phyloP scores from a whole-genome alignment of 2,113 vertebrate genomes.

The Hemiprocne comata region DNA sequence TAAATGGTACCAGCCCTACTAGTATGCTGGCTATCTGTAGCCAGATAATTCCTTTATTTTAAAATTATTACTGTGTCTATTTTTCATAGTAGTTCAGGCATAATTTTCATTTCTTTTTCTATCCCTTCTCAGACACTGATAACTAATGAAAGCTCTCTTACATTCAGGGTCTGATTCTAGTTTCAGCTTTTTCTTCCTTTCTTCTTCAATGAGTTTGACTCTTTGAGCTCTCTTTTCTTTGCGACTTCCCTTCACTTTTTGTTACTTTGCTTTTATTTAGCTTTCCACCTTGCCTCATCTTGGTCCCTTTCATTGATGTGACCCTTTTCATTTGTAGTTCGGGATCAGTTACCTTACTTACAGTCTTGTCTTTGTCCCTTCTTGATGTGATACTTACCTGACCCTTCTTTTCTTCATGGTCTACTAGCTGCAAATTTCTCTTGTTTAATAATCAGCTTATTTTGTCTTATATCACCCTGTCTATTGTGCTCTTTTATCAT shows the following conservation, averaged over 20 bases:
- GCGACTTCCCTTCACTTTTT: background rate
- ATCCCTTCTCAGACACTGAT: background rate
- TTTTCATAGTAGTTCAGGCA: constrained; percentile 3
- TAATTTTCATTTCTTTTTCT: constrained; percentile 40
- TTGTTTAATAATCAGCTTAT: background rate
- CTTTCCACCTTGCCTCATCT: constrained; percentile 7
- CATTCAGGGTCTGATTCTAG: background rate
- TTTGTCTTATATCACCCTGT: background rate
- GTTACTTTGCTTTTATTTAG: constrained; percentile 19
- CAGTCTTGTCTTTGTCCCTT: background rate
- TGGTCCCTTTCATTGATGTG: background rate
- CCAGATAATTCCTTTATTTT: background rate
- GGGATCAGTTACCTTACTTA: constrained; percentile 14
- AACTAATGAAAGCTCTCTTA: background rate
- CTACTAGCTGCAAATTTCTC: background rate
- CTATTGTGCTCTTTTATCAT: background rate
- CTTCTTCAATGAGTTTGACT: background rate
- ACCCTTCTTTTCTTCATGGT: background rate
- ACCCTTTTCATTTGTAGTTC: constrained; percentile 7
- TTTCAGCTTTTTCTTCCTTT: background rate
- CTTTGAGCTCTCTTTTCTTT: background rate
- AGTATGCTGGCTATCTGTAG: background rate
- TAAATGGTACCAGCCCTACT: background rate
- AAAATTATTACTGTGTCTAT: background rate
- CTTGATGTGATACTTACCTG: background rate